Evolutionary conservation across 2,888 invertebrate genomes (phyloP), one percentile per base, ranked within the genome.

Genomic region (Melangyna quadrimaculata): DNA sequence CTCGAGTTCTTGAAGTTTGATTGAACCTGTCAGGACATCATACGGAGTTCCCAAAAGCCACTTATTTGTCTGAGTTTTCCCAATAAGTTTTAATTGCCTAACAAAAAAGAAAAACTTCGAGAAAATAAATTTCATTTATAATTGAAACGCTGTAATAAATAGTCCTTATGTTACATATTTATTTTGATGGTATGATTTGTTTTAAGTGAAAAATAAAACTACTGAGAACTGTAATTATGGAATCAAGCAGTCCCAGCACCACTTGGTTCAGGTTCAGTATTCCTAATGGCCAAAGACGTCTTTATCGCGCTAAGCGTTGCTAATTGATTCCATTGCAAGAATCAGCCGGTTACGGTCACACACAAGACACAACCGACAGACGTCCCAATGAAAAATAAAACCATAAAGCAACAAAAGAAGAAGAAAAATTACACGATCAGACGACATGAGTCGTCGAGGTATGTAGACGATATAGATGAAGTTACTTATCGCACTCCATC

Each of bases 401-500:
- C 24, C 32, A 48, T 59, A 24, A 61, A n/a, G 22, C 37, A 32
- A 69, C 17, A 48, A 57, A 37, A 48, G 63, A 70, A 69, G 48
- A 59, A 29, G 70, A 48, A 65, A 73, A 61, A 57, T 72, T 72
- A 73, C 73, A 71, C 69, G 63, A 67, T 80, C 69, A 67, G 61
- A 43, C 78, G 35, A 45, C 51, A 69, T 73, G 51, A 48, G 48
- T 51, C 67, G 3, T 51, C 9, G 22, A 37, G 51, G 74, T 75
- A 67, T 75, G 65, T 53, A 75, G 79, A 61, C 73, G 70, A 65
- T 65, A 84, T 65, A 75, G 75, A 79, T 71, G 74, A 67, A 67
- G 75, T 84, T 72, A 71, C 65, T 74, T 79, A 84, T 84, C 84
- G 84, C 67, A 84, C 71, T 80, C 80, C 80, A 84, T 84, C 84